Base-by-base conservation (phyloP, 2,113 vertebrate species). In the Pachypanchax playfairii region DNA sequence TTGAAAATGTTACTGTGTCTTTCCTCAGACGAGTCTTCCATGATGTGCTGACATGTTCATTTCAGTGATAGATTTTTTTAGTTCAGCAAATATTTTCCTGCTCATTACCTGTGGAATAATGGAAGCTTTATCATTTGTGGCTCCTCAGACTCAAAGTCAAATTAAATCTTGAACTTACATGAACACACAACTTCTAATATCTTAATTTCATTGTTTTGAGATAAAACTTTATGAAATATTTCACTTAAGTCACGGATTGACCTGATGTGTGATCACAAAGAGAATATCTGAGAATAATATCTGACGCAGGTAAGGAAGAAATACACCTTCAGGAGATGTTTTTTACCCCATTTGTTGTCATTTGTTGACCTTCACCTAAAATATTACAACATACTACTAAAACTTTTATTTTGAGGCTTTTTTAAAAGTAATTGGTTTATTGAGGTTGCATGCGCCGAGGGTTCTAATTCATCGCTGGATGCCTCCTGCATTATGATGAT, bases 401-500 rank as follows among this genome's bases (percentile, higher is more conserved):
- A 65, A 68, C 74, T 82, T 72, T 31, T 60, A 42, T 80, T 86
- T 72, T 83, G 73, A 47, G 72, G 79, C 26, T 66, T 73, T 70
- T 41, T 41, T 7, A 2, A 11, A 79, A 74, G 84, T 59, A 74
- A 85, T 76, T 74, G 73, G 36, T 74, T 76, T 85, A 79, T 69
- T 67, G 73, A 80, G 72, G 75, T 77, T 76, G 70, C 70, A 78
- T 56, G 13, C 76, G 54, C 72, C 76, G 68, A 43, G 44, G 75
- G 59, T 81, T 86, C 73, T 74, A 77, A 85, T 87, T 80, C 81
- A 82, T 80, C 29, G 71, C 77, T 80, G 82, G 73, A 82, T 68
- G 84, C 66, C 75, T 79, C 76, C 63, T 66, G 55, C 42, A 70
- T 90, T 78, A 82, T 83, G 68, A 81, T 86, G 85, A 88, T 81